phyloP scores from a whole-genome alignment of 2,888 invertebrate genomes.

The Limenitis camilla region DNA sequence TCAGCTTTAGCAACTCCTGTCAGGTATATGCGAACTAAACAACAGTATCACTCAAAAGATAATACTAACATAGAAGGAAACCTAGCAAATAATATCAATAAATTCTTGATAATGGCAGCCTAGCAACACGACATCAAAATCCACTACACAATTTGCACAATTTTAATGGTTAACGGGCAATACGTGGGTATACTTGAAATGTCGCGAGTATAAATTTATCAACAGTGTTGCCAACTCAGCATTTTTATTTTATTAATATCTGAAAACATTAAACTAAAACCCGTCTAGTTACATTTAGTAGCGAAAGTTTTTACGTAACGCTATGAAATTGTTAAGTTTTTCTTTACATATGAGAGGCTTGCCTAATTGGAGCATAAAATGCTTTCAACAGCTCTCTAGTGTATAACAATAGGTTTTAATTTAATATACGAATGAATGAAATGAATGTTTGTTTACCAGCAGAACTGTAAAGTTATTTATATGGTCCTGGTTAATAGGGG shows the following conservation, averaged over 20 bases:
- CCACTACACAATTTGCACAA: no score
- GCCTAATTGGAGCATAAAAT: slow-evolving; percentile 48
- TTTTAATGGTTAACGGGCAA: no score
- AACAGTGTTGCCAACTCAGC: neutral
- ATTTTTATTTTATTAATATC: neutral
- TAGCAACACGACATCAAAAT: no score
- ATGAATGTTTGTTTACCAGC: slow-evolving; percentile 31
- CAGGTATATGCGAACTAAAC: no score
- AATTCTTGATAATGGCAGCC: no score
- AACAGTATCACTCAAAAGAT: no score
- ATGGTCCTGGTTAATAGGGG: slow-evolving; percentile 16
- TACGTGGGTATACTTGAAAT: no score
- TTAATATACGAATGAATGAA: slow-evolving; percentile 47
- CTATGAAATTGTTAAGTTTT: slow-evolving; percentile 20
- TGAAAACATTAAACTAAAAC: slow-evolving; percentile 4
- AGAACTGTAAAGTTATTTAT: slow-evolving; percentile 22
- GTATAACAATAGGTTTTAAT: slow-evolving; percentile 46
- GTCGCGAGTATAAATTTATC: no score
- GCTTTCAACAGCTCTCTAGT: slow-evolving; percentile 47
- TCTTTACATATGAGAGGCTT: slow-evolving; percentile 35
- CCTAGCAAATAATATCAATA: no score
- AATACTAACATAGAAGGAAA: no score
- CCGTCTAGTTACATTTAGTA: slow-evolving; percentile 14
- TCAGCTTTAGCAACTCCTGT: no score
- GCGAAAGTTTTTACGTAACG: slow-evolving; percentile 24